Percentiles rank a stretch among this genome's conserved stretches.
Evolutionary conservation across 2,888 invertebrate genomes (phyloP).

Genomic region (Petrolisthes cinctipes): DNA sequence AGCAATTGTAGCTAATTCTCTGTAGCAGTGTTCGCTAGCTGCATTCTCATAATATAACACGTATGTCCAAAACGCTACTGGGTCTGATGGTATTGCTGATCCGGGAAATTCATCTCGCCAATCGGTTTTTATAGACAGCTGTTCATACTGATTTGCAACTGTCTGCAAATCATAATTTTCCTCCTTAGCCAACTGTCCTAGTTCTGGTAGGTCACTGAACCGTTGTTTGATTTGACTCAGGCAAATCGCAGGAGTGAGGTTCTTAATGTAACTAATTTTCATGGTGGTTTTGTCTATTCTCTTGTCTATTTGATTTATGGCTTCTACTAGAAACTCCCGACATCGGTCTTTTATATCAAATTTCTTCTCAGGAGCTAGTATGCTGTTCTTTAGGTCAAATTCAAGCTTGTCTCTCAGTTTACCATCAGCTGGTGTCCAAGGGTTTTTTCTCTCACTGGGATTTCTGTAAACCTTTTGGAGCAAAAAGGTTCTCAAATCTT

Average conservation of each 20-base stretch:
- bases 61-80: too few relatives aligned
- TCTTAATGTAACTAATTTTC: conserved; percentile 22
- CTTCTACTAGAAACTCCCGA: not conserved
- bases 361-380: conserved; percentile 4
- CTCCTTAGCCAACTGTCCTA: conserved; percentile 9
- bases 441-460: conserved; percentile 7
- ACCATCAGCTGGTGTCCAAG: conserved; percentile 13
- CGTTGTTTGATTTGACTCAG: conserved; percentile 14
- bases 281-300: conserved; percentile 12
- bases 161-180: conserved; percentile 4
- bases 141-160: conserved; percentile 27
- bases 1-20: too few relatives aligned
- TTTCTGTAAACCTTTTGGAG: too few relatives aligned
- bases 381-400: conserved; percentile 13
- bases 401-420: conserved; percentile 20
- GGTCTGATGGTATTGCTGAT: too few relatives aligned
- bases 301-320: conserved; percentile 18
- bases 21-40: too few relatives aligned
- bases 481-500: too few relatives aligned
- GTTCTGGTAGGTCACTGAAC: conserved; percentile 5
- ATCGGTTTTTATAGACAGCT: conserved; percentile 10
- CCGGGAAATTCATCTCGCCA: too few relatives aligned
- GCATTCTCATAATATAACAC: too few relatives aligned
- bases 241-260: conserved; percentile 15
- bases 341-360: not conserved